Evolutionary conservation across 2,888 invertebrate species (phyloP).

Genomic region (Agonopterix arenella): DNA sequence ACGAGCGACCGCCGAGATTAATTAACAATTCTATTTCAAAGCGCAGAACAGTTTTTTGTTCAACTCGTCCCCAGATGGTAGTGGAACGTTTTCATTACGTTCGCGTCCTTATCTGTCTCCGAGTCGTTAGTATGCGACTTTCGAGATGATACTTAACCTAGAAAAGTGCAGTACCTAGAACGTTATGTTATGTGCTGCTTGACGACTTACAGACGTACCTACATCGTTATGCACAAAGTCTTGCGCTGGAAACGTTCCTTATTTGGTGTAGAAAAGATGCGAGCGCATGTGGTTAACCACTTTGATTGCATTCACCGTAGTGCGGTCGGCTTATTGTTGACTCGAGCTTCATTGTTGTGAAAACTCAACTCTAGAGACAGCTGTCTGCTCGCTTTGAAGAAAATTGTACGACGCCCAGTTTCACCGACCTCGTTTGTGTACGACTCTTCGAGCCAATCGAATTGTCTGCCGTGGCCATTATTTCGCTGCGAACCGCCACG

Average conservation of each 20-base stretch:
- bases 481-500: conserved; percentile 45
- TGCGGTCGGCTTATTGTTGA: conserved; percentile 33
- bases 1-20: too few relatives aligned
- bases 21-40: conserved; percentile 16
- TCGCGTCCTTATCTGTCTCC: conserved; percentile 37
- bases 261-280: not conserved
- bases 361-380: conserved; percentile 23
- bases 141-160: conserved; percentile 49
- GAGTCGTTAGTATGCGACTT: conserved; percentile 33
- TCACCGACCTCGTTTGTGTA: conserved; percentile 28
- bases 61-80: not conserved
- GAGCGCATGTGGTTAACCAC: conserved; percentile 1
- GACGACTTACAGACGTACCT: not conserved
- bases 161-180: conserved; percentile 21
- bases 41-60: not conserved
- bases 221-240: not conserved
- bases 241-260: not conserved
- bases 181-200: not conserved
- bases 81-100: conserved; percentile 30
- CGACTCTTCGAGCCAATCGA: conserved; percentile 21
- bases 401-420: conserved; percentile 33
- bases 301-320: conserved; percentile 22
- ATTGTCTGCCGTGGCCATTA: conserved; percentile 25
- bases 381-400: conserved; percentile 25
- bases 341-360: conserved; percentile 12